Evolutionary conservation across 1,140 invertebrate genomes (phyloP).

Genomic region (Diachasmimorpha longicaudata): DNA sequence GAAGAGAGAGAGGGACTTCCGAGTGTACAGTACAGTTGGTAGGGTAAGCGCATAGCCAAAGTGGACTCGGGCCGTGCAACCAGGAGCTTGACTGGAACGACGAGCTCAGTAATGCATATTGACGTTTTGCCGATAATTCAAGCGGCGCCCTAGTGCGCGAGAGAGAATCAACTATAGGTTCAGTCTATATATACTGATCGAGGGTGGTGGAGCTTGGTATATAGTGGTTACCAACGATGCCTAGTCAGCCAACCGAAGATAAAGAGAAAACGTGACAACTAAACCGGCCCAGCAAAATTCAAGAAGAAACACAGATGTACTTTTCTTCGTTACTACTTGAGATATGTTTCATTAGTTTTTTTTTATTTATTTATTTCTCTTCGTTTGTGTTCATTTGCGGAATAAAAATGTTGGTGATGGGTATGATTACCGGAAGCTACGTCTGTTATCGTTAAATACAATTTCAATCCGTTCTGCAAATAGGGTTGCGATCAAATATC

Average conservation of each 20-base stretch:
- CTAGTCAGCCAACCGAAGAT: conserved; percentile 18
- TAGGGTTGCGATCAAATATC: neutral
- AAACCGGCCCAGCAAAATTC: neutral
- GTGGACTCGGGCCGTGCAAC: conserved; percentile 28
- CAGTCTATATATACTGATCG: neutral
- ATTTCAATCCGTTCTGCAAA: neutral
- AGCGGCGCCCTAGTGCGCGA: conserved; percentile 29
- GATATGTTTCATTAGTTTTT: conserved; percentile 15
- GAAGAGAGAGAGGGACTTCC: neutral
- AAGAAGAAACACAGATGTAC: neutral
- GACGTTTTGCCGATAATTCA: conserved; percentile 57
- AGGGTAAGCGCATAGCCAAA: conserved; percentile 26
- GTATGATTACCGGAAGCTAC: neutral
- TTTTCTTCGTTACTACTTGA: conserved; percentile 12
- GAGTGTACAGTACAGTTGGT: neutral
- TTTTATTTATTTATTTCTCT: neutral
- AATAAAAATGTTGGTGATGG: neutral
- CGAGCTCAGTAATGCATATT: conserved; percentile 50
- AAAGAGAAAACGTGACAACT: conserved; percentile 23
- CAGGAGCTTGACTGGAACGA: conserved; percentile 27
- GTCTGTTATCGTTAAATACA: neutral
- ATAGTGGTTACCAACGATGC: conserved; percentile 9
- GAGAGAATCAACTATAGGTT: conserved; percentile 1
- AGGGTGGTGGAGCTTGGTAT: neutral
- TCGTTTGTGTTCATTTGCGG: neutral